phyloP scores from a whole-genome alignment of 2,113 vertebrate species.

The Neotragus moschatus region DNA sequence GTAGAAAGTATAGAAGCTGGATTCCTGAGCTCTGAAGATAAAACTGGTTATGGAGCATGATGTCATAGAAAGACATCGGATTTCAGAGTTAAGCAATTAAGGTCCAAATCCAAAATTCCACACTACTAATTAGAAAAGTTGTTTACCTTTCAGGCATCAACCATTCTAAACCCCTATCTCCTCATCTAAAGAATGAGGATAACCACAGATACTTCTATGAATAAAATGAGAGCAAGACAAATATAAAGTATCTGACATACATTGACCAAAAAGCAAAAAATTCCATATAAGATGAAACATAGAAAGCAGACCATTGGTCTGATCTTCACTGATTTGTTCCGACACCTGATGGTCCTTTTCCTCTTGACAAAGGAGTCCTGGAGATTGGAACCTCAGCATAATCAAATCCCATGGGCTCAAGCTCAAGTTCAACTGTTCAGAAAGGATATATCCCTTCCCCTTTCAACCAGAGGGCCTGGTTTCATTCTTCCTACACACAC shows the following conservation, averaged over 20 bases:
- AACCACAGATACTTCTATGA: background rate
- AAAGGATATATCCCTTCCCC: background rate
- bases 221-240: background rate
- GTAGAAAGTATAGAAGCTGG: background rate
- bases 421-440: background rate
- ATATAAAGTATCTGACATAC: background rate
- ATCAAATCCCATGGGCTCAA: background rate
- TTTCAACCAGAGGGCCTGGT: background rate
- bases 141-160: background rate
- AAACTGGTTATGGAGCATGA: background rate
- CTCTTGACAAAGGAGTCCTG: background rate
- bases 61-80: background rate
- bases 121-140: background rate
- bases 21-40: background rate
- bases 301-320: background rate
- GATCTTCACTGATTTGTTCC: background rate
- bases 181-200: background rate
- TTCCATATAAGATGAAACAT: background rate
- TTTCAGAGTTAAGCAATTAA: background rate
- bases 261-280: background rate
- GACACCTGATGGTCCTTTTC: background rate
- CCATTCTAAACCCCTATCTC: background rate
- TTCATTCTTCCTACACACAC: constrained; percentile 51
- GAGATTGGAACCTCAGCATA: background rate
- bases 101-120: background rate